These are phyloP conservation scores for Sicus ferrugineus DNA, from an alignment of 2,888 invertebrate genomes.

Conservation along the genomic window DNA sequence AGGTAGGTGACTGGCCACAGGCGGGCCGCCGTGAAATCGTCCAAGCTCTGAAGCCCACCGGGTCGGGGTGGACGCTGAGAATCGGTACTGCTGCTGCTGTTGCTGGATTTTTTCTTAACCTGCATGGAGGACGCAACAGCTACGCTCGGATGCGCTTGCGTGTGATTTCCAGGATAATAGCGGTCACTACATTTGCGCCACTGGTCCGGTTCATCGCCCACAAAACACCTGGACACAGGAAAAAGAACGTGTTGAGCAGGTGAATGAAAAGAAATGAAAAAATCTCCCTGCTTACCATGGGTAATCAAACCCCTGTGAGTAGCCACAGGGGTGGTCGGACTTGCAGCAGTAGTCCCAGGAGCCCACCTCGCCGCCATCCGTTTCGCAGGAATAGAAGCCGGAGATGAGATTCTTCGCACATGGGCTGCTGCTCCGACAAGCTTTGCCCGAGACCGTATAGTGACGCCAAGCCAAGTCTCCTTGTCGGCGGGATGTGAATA, in stretches of 20 bases:
- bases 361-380: constrained; percentile 74
- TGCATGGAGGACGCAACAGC: constrained; percentile 58
- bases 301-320: constrained; percentile 81
- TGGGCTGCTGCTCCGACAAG: constrained; percentile 74
- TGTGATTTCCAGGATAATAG: constrained; percentile 71
- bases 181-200: constrained; percentile 89
- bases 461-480: constrained; percentile 73
- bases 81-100: constrained; percentile 48
- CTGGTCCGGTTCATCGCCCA: constrained; percentile 78
- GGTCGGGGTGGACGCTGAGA: constrained; percentile 63
- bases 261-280: constrained; percentile 8
- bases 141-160: constrained; percentile 63
- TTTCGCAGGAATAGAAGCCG: constrained; percentile 86
- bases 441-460: constrained; percentile 83
- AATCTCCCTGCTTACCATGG: constrained; percentile 81
- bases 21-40: constrained; percentile 65
- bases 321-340: constrained; percentile 83
- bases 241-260: background rate
- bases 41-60: constrained; percentile 60
- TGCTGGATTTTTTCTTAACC: constrained; percentile 48
- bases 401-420: constrained; percentile 78
- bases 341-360: constrained; percentile 89
- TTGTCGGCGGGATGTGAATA: constrained; percentile 43
- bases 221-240: constrained; percentile 75
- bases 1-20: constrained; percentile 84